A percentile compares a stretch with the other conserved stretches of the same genome.
Conservation (phyloP, 1,140 invertebrate genomes). For the Aphelenchoides avenae region DNA sequence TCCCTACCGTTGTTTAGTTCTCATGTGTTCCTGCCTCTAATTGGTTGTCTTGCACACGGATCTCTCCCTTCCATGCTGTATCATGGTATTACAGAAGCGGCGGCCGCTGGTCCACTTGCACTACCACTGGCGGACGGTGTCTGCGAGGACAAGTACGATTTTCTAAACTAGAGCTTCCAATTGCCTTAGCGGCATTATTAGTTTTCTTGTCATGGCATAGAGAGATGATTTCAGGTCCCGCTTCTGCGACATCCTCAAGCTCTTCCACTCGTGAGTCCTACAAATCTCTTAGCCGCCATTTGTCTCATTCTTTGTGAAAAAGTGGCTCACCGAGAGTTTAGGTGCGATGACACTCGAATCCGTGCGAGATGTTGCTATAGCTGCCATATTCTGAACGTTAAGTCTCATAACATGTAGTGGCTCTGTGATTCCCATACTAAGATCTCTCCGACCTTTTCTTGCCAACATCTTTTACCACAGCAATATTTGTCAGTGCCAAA, state of each 20-base stretch:
- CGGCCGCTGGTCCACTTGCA: conserved; percentile 14
- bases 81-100: conserved; percentile 1
- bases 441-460: no score
- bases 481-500: no score
- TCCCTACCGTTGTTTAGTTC: no score
- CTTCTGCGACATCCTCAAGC: conserved; percentile 38
- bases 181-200: conserved; percentile 7
- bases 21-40: not conserved
- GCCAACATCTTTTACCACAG: no score
- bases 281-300: not conserved
- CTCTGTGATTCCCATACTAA: no score
- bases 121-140: conserved; percentile 3
- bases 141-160: conserved; percentile 18
- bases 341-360: conserved; percentile 39
- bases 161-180: conserved; percentile 2
- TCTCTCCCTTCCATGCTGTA: conserved; percentile 3
- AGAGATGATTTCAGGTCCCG: conserved; percentile 34
- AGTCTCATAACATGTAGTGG: no score
- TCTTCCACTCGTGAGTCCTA: conserved; percentile 42
- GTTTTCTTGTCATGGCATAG: conserved; percentile 14
- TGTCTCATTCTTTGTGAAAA: conserved; percentile 12
- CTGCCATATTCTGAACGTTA: conserved; percentile 15
- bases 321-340: conserved; percentile 6
- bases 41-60: not conserved
- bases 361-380: conserved; percentile 33